Base-by-base conservation (phyloP, 2,797 vertebrate species). In the Notolepis coatsorum region DNA sequence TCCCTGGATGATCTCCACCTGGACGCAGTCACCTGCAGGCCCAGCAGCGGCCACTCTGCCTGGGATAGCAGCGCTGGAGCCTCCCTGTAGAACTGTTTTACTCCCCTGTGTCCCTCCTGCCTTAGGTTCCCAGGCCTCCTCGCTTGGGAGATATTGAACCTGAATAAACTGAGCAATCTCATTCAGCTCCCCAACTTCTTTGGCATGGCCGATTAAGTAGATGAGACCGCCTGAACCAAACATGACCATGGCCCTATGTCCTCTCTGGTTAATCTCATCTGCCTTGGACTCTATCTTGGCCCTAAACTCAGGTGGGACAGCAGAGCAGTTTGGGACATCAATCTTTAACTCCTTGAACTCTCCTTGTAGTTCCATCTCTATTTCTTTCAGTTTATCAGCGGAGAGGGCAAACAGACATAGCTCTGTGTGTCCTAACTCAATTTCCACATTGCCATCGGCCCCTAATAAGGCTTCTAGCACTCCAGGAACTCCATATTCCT, bases 1-100 rank as follows among this genome's bases (percentile, higher is more conserved):
- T 69, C 81, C 88, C 62, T 71, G 68, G 52, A 85, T 10, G 25
- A 84, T 23, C 65, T 87, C 67, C 0, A 88, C 43, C n/a, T 23
- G 54, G 46, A 90, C 53, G 2, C 37, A 21, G 2, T 41, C 47
- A n/a, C 33, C 45, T 18, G 33, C 13, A 12, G 24, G 17, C 30
- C 51, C 43, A 47, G 63, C 5, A 17, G 49, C n/a, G 15, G 61
- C 48, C 48, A 65, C 66, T n/a, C 20, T 31, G 8, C 27, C 8
- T 5, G 17, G 47, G 18, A 15, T 12, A 20, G 46, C 10, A 24
- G 39, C 17, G 4, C 47, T 21, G 24, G 13, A 20, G 37, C 30
- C 31, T 23, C 31, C 31, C 20, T 20, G 62, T n/a, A n/a, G 12
- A 39, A 39, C 10, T 20, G 6, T n/a, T n/a, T n/a, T 25, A 12